Percentiles rank a stretch among this genome's conserved stretches.
Conservation (phyloP, 2,888 invertebrate species). For the Alviniconcha strummeri region DNA sequence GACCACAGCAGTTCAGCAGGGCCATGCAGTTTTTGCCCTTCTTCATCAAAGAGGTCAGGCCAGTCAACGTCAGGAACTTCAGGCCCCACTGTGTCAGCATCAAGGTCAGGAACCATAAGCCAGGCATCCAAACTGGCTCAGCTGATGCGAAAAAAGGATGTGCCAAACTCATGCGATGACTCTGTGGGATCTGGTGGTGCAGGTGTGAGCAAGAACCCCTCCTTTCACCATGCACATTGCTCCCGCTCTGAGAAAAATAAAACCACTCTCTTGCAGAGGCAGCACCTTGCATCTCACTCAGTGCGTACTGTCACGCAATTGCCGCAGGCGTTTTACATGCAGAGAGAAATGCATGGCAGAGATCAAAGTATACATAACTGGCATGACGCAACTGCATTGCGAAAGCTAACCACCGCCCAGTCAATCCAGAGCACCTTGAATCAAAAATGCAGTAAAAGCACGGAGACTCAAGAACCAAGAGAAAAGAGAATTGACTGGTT, state of each 20-base stretch:
- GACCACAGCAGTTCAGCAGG: too few relatives aligned
- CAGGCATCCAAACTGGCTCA: conserved; percentile 37
- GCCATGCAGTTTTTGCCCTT: too few relatives aligned
- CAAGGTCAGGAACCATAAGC: not conserved
- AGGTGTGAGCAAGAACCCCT: not conserved
- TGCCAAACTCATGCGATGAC: not conserved
- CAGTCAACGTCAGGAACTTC: not conserved
- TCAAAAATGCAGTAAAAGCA: too few relatives aligned
- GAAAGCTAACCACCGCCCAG: not conserved
- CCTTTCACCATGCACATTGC: not conserved
- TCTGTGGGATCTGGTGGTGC: not conserved
- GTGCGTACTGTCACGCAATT: too few relatives aligned
- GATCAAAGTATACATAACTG: not conserved
- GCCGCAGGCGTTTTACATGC: too few relatives aligned
- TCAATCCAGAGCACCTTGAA: not conserved
- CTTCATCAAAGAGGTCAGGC: not conserved
- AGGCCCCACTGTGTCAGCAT: not conserved
- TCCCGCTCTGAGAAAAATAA: not conserved
- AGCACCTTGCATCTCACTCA: too few relatives aligned
- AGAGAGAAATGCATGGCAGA: too few relatives aligned
- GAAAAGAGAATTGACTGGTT: too few relatives aligned
- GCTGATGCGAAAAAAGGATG: conserved; percentile 29
- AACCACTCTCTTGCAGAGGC: too few relatives aligned
- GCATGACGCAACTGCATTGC: not conserved
- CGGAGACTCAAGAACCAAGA: too few relatives aligned